A percentile compares a stretch with the other conserved stretches of the same genome.
These are phyloP conservation scores for Smithornis capensis DNA, from an alignment of 2,113 vertebrate genomes.

Conservation along the genomic window DNA sequence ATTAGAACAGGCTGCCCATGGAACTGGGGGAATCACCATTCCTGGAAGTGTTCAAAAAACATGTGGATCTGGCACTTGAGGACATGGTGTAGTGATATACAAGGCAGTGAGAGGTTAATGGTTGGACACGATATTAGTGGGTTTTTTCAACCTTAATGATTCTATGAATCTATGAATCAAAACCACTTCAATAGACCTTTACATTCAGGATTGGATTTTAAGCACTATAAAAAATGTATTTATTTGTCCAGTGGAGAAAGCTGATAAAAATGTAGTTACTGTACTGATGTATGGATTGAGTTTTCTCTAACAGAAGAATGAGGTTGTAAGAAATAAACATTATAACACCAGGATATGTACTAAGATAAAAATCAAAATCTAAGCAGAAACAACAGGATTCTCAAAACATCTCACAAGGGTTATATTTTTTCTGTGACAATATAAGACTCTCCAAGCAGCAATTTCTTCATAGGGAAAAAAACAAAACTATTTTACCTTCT, in stretches of 20 bases:
- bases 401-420: neutral
- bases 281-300: neutral
- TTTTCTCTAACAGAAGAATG: neutral
- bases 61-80: neutral
- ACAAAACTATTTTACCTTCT: neutral
- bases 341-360: neutral
- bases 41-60: neutral
- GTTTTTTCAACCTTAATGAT: neutral
- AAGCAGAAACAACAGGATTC: neutral
- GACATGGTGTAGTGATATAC: neutral
- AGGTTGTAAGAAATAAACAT: neutral
- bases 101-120: neutral
- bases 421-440: neutral
- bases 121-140: rapidly evolving
- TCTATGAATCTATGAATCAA: neutral
- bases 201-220: neutral
- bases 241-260: neutral
- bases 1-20: neutral
- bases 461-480: neutral
- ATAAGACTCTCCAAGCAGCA: neutral
- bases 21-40: neutral
- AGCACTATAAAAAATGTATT: neutral
- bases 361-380: neutral
- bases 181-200: neutral
- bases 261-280: neutral